Evolutionary conservation across 2,888 invertebrate genomes (phyloP).

Genomic region (Miltochrista miniata): DNA sequence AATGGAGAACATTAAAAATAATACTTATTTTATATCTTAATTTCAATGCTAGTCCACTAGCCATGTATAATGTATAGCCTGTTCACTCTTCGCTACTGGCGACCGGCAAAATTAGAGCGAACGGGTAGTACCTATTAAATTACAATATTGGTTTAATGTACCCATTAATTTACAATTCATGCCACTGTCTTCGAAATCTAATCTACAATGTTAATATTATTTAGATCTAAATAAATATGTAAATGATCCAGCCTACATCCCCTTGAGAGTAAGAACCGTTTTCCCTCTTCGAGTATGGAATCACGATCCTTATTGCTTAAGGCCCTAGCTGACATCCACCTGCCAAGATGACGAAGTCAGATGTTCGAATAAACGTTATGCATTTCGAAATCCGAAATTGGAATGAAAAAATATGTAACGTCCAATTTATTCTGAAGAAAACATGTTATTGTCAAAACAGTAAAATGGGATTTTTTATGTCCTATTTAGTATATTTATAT

Average conservation of each 20-base stretch:
- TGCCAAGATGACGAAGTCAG: conserved; percentile 31
- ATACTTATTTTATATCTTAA: too few relatives aligned
- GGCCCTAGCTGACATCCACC: conserved; percentile 38
- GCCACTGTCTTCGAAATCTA: conserved; percentile 31
- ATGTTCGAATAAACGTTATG: conserved; percentile 17
- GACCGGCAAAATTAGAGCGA: too few relatives aligned
- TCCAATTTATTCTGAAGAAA: too few relatives aligned
- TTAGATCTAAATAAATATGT: conserved; percentile 51
- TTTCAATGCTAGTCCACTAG: too few relatives aligned
- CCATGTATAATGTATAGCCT: too few relatives aligned
- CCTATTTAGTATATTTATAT: too few relatives aligned
- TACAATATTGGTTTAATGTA: too few relatives aligned
- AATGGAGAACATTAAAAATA: too few relatives aligned
- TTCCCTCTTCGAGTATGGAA: conserved; percentile 48
- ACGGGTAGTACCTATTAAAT: too few relatives aligned
- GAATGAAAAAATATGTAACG: neutral
- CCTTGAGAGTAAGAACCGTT: conserved; percentile 40
- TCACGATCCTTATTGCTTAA: conserved; percentile 47
- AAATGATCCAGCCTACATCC: conserved; percentile 48
- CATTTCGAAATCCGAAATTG: conserved; percentile 6
- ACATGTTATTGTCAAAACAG: neutral
- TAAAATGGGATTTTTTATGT: neutral
- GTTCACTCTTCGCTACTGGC: too few relatives aligned
- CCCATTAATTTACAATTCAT: conserved; percentile 28
- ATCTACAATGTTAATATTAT: conserved; percentile 46